Percentiles rank a stretch among this genome's conserved stretches.
Conservation (phyloP, 2,113 vertebrate genomes). For the Etheostoma cragini region DNA sequence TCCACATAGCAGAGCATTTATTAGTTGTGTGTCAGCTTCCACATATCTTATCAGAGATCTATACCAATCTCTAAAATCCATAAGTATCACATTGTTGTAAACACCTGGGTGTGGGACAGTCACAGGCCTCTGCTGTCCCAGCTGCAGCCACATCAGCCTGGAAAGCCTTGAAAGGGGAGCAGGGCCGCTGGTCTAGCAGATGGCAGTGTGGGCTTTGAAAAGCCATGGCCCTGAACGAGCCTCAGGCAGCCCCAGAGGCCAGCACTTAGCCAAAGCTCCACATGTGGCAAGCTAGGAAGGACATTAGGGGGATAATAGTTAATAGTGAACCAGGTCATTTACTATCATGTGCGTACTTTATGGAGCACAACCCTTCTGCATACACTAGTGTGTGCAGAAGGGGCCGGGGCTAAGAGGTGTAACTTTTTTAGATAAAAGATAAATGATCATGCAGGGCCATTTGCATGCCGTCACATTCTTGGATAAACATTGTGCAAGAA, state of each 20-base stretch:
- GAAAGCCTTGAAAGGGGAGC: slow-evolving; percentile 51
- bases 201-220: slow-evolving; percentile 80
- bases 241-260: slow-evolving; percentile 80
- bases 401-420: slow-evolving; percentile 60
- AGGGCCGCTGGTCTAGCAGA: slow-evolving; percentile 76
- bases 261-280: slow-evolving; percentile 69
- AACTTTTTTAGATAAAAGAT: slow-evolving; percentile 80
- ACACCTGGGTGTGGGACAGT: slow-evolving; percentile 68
- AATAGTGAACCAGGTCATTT: slow-evolving; percentile 87
- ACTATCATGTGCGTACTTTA: slow-evolving; percentile 84
- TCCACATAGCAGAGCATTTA: slow-evolving; percentile 52
- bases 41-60: slow-evolving; percentile 59
- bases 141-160: slow-evolving; percentile 58
- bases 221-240: slow-evolving; percentile 80
- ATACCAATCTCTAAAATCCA: slow-evolving; percentile 62
- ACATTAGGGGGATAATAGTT: slow-evolving; percentile 85
- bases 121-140: slow-evolving; percentile 43
- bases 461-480: slow-evolving; percentile 69
- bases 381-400: slow-evolving; percentile 60
- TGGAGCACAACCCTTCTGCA: slow-evolving; percentile 77
- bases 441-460: slow-evolving; percentile 67
- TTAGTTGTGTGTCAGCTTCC: slow-evolving; percentile 45
- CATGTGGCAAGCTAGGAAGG: slow-evolving; percentile 79
- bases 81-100: slow-evolving; percentile 68
- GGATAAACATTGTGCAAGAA: slow-evolving; percentile 81